Base-by-base conservation (phyloP, 2,113 vertebrate genomes). In the Chitala chitala region DNA sequence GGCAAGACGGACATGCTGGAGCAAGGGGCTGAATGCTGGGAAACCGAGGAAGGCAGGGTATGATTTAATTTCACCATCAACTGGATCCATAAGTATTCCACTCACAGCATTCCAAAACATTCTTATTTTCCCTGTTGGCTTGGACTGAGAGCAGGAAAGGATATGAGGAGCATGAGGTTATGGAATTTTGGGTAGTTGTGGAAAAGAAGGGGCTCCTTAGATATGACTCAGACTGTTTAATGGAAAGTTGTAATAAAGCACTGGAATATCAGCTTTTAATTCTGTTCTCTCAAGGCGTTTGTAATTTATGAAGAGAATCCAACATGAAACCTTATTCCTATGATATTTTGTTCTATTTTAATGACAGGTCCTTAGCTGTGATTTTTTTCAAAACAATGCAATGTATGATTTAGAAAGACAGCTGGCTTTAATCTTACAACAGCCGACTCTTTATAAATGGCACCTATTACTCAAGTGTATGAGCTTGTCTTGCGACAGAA, bases 51-150 rank as follows among this genome's bases (percentile, higher is more conserved):
- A 53, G 31, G 46, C 17, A 1, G 53, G 9, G n/a, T 55, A 58
- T 72, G 71, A 72, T 61, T 72, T 72, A 72, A 56, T 58, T 29
- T 13, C 40, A 56, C 70, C 70, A 42, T 69, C 48, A 26, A 44
- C n/a, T 42, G 55, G 24, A 71, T 22, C 51, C 29, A 55, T 33
- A 5, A 48, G 55, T 36, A 55, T 72, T 59, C 55, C 13, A 6
- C 20, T 24, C 15, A 58, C 26, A 15, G 53, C 55, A 46, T 59
- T 31, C 54, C 55, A 31, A 10, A 46, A 42, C 40, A 31, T 42
- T 46, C 31, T 20, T 44, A 46, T 48, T 59, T 31, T 59, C 26
- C 29, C 48, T 13, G 15, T 48, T 17, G 12, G n/a, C 17, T 33
- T n/a, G 48, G 46, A 31, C 33, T 33, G 13, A 46, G 31, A 38